These are phyloP conservation scores for Camelus dromedarius DNA, from an alignment of 2,113 vertebrate genomes.

Conservation along the genomic window DNA sequence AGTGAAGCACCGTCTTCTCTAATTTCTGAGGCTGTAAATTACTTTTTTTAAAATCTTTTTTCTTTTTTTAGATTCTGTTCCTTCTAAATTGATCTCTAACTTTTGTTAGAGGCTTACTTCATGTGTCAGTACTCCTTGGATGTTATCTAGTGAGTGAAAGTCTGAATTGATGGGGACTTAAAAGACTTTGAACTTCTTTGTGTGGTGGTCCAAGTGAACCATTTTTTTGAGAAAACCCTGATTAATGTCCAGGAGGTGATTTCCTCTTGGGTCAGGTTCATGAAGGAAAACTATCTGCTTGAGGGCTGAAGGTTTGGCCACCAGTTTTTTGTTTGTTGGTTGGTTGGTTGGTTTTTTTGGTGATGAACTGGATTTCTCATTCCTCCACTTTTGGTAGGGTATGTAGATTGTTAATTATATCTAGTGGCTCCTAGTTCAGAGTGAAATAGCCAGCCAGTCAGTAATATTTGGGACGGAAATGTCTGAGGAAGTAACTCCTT, in stretches of 20 bases:
- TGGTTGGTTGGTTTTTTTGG: too few relatives aligned
- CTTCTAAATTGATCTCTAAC: background rate
- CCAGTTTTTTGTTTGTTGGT: background rate
- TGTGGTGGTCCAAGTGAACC: background rate
- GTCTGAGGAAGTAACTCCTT: background rate
- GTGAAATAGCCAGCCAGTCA: background rate
- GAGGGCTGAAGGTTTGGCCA: background rate
- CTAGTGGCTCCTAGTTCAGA: background rate
- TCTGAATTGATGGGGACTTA: background rate
- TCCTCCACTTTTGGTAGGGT: background rate
- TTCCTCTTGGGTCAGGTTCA: background rate
- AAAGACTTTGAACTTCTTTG: background rate
- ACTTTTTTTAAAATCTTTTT: background rate
- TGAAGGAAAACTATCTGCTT: background rate
- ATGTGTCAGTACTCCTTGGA: background rate
- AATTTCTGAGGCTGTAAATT: conserved; percentile 4
- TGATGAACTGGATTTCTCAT: background rate
- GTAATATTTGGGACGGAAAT: background rate
- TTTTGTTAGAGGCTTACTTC: conserved; percentile 19
- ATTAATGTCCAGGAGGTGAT: background rate
- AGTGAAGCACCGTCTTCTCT: background rate
- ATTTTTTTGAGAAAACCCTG: background rate
- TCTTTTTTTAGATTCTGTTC: conserved; percentile 9
- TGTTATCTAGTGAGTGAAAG: background rate
- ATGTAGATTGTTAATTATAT: background rate